Base-by-base conservation (phyloP, 2,797 vertebrate genomes). In the Pipistrellus nathusii region DNA sequence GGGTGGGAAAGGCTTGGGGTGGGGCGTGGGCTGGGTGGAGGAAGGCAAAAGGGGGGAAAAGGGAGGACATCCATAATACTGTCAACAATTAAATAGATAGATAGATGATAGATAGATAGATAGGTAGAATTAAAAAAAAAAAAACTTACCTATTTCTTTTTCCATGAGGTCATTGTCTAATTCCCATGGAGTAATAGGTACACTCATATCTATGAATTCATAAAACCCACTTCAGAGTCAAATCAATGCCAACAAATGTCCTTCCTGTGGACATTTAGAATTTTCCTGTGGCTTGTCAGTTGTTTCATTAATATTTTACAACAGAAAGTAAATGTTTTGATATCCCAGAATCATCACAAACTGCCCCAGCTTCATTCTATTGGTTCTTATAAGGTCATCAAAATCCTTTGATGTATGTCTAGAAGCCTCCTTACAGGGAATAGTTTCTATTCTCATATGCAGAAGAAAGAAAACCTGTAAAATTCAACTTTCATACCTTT, bases 321-420 rank as follows among this genome's bases (percentile, higher is more conserved):
- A 88, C 51, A 96, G 44, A 96, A 88, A 87, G 94, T 90, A 96
- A 97, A 91, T 92, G 80, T 91, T 88, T 97, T 95, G 96, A 97
- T 95, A 97, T 97, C 98, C 92, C 93, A 96, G 96, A 96, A 87
- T 97, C 92, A 96, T 86, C 27, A 62, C 27, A 97, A 97, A 95
- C 93, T 96, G 59, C 69, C 93, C 12, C n/a, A 84, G 90, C 59
- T 97, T 94, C 71, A 91, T 53, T 95, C 84, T 90, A 83, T 91
- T 95, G 95, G 94, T 97, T 97, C 92, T 75, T 92, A 96, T 32
- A 96, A 96, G 0, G 0, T 94, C 97, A 97, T 97, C 85, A 85
- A 89, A 93, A 81, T 73, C 30, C 57, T 92, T 85, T 93, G 68
- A 93, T 90, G 27, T 75, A 85, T 77, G 62, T 84, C 91, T 32